phyloP scores from a whole-genome alignment of 2,113 vertebrate species.

The Circaetus gallicus region DNA sequence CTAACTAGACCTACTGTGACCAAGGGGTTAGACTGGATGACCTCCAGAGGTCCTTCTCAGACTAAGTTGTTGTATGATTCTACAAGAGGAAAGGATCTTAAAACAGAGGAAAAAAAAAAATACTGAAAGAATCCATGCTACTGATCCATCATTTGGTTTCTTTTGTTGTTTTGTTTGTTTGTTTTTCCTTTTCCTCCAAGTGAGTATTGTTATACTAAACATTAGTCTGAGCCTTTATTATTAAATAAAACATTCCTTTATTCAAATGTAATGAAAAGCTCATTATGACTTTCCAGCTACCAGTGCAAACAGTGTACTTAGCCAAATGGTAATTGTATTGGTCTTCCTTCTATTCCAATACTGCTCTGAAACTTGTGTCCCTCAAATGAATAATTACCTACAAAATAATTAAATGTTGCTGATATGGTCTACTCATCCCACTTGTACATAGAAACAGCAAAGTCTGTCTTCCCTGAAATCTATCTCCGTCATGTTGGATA shows the following conservation, averaged over 20 bases:
- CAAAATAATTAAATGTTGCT: conserved; percentile 89
- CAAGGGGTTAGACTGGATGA: not conserved
- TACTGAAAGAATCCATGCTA: not conserved
- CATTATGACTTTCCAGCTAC: conserved; percentile 65
- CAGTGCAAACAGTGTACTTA: conserved; percentile 53
- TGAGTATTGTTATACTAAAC: not conserved
- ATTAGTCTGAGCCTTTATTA: not conserved
- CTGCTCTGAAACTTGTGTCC: conserved; percentile 64
- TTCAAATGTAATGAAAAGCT: conserved; percentile 68
- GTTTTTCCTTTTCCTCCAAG: not conserved
- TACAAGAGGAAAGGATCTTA: not conserved
- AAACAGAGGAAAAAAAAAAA: not conserved
- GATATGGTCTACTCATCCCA: conserved; percentile 77
- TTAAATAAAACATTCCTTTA: conserved; percentile 47
- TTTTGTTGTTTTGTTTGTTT: not conserved
- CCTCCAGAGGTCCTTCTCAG: not conserved
- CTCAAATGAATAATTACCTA: conserved; percentile 88
- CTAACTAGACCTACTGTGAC: not conserved
- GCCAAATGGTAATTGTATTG: conserved; percentile 70
- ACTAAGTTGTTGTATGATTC: not conserved
- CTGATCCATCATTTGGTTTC: not conserved
- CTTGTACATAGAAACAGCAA: conserved; percentile 81
- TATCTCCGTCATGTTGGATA: conserved; percentile 85
- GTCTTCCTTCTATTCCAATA: conserved; percentile 62
- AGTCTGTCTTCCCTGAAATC: conserved; percentile 84